Base-by-base conservation (phyloP, 2,888 invertebrate species). In the Scaptomyza parva region DNA sequence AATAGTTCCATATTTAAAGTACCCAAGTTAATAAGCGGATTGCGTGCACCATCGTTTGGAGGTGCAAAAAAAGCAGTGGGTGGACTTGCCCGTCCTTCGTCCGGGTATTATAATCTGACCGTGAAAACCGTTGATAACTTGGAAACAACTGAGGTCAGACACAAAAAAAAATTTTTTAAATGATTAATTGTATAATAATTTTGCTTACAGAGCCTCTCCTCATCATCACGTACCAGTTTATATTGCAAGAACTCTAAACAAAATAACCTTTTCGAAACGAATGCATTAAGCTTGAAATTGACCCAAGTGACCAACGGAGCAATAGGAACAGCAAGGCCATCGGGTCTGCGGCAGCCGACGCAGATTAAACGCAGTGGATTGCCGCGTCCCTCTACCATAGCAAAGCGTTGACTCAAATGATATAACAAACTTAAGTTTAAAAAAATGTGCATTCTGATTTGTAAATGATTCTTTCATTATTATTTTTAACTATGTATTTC, bases 301-400 rank as follows among this genome's bases (percentile, higher is more conserved):
- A 85, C 88, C 24, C 89, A 89, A 70, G 82, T 89, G 17, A 89
- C 83, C 12, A 86, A 85, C n/a, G 85, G 89, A 50, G 64, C 84
- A 55, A 88, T 88, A 20, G 90, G 90, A 55, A 90, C 91, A 66
- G 90, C 90, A 11, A 91, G 91, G 70, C 91, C 91, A 8, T 90
- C 91, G 30, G 90, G 91, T 26, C 68, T 91, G 41, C 78, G 91
- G 40, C 91, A 86, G 43, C 91, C 91, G 6, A 83, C 90, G 43
- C 88, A 83, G 57, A 72, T 85, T n/a, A 90, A 90, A 76, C 89
- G 90, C 65, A 91, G 92, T 79, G 91, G 90, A 26, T 85, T 92
- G 63, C 92, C 92, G 7, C 86, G 91, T 43, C 91, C 91, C 20
- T 85, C 90, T 18, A 89, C 84, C 70, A 78, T 86, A 64, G 84